phyloP scores from a whole-genome alignment of 2,113 vertebrate species.

The Pogona vitticeps region DNA sequence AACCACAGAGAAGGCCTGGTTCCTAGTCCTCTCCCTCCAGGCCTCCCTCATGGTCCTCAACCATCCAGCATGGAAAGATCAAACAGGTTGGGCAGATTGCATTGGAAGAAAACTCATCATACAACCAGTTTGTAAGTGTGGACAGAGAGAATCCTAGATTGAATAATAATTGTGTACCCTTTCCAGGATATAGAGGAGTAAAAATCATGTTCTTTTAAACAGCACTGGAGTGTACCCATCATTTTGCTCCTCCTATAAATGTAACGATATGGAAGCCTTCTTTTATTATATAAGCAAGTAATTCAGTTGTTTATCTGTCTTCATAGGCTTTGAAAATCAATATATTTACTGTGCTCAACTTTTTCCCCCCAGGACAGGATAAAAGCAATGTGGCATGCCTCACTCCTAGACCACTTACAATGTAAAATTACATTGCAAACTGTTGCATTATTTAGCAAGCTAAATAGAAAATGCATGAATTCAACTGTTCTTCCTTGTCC shows the following conservation, averaged over 20 bases:
- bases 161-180: too few species aligned
- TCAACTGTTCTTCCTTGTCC: not conserved
- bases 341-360: conserved; percentile 73
- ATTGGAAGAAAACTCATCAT: too few species aligned
- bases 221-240: not conserved
- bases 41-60: too few species aligned
- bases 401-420: not conserved
- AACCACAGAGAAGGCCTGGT: too few species aligned
- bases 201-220: not conserved
- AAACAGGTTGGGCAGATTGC: too few species aligned
- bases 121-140: not conserved
- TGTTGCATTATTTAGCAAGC: not conserved
- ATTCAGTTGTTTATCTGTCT: conserved; percentile 11
- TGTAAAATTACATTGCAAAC: conserved; percentile 33
- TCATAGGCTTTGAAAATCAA: conserved; percentile 76
- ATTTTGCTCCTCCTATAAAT: not conserved
- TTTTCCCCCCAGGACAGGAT: conserved; percentile 62
- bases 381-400: not conserved
- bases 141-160: too few species aligned
- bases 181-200: not conserved
- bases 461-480: not conserved
- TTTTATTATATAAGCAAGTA: conserved; percentile 11
- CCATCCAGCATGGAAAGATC: too few species aligned
- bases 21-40: too few species aligned
- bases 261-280: not conserved